These are phyloP conservation scores for Tapirus indicus DNA, from an alignment of 2,797 vertebrate species.

Conservation along the genomic window DNA sequence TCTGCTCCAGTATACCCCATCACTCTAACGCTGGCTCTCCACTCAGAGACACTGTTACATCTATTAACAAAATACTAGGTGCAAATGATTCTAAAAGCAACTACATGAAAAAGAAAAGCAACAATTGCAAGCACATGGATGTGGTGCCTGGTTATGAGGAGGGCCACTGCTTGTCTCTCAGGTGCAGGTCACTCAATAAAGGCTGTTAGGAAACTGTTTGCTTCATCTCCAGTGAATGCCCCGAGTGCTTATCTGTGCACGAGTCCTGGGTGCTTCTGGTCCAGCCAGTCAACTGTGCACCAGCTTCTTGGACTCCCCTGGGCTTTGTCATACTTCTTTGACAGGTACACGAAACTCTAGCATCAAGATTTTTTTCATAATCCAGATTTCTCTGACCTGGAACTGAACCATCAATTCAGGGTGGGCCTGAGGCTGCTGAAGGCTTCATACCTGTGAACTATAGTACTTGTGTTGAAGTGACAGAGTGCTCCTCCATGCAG, in stretches of 20 bases:
- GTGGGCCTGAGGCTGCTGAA: neutral
- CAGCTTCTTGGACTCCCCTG: neutral
- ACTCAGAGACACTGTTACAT: neutral
- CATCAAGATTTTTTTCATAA: neutral
- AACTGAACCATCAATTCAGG: neutral
- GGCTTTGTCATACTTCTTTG: neutral
- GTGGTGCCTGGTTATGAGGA: neutral
- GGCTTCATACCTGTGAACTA: neutral
- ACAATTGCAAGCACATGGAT: neutral
- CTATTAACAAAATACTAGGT: neutral
- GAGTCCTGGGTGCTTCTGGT: neutral
- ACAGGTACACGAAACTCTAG: neutral
- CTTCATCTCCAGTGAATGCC: neutral
- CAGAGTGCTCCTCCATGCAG: no score
- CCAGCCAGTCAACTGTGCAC: neutral
- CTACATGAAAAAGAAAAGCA: neutral
- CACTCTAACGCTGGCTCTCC: neutral
- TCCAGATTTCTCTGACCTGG: neutral
- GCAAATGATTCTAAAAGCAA: conserved; percentile 10
- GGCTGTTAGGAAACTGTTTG: neutral
- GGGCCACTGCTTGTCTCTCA: neutral
- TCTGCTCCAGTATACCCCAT: neutral
- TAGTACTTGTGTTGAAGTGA: neutral
- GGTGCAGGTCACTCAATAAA: neutral
- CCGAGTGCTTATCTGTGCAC: neutral